Evolutionary conservation across 2,888 invertebrate species (phyloP), one percentile per base, ranked within the genome.

Genomic region (Harpalus rufipes): DNA sequence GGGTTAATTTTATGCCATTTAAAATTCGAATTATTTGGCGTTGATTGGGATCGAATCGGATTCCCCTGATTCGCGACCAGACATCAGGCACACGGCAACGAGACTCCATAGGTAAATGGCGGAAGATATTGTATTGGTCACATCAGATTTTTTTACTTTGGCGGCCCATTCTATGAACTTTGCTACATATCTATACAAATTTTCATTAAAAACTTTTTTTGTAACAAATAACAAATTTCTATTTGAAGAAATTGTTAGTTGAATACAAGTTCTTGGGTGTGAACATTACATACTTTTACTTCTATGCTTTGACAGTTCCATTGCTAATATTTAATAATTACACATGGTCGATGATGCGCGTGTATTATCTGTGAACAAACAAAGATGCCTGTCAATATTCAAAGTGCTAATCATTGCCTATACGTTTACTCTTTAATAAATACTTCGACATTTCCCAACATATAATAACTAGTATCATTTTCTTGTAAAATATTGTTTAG

Each of bases 251-350:
- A 51, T 51, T 51, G 12, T 51, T 44, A 44, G 1, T 51, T 12
- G 44, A 8, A 51, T 51, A 51, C 2, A 10, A 44, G 44, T 51
- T 8, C 44, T 5, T 51, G 44, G 44, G 44, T 51, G 44, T 2
- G 44, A 51, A 51, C 4, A 51, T 12, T 51, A 12, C 44, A 51
- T 10, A 12, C 44, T 8, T 51, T 51, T 51, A 51, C 12, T 2
- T 7, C 2, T 7, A 51, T 51, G 44, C 44, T 51, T 51, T 51
- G 44, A 51, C 44, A 51, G 44, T 51, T 51, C 10, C 44, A 51
- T 51, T 51, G 44, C 10, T 51, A 51, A 51, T 51, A 51, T 51
- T 51, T 51, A 51, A 51, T 51, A 51, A 51, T 12, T 51, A 51
- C 5, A 51, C 12, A 51, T 12, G 2, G 44, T 12, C 12, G 8